Conservation (phyloP, 2,113 vertebrate genomes). For the Piliocolobus tephrosceles region DNA sequence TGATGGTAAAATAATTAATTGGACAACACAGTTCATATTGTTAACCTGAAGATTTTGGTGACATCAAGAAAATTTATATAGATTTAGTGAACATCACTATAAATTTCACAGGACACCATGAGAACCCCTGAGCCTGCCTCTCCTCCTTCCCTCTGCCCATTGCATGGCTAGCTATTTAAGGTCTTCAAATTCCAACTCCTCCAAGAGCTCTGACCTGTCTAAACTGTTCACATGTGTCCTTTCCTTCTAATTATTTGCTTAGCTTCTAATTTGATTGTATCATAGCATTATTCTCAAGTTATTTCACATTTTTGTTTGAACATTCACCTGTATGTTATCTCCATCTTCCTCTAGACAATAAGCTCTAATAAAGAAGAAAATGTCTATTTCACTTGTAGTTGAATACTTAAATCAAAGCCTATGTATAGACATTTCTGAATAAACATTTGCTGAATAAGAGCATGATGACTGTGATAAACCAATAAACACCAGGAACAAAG, state of each 20-base stretch:
- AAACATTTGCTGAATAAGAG: background rate
- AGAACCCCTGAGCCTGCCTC: accelerated
- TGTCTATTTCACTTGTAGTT: background rate
- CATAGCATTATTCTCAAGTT: background rate
- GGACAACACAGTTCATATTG: background rate
- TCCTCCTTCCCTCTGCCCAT: background rate
- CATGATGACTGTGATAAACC: background rate
- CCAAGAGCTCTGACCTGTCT: background rate
- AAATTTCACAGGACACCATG: too few relatives aligned
- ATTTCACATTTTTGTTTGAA: background rate
- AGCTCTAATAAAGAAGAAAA: background rate
- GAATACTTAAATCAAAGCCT: background rate
- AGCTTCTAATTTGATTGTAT: background rate
- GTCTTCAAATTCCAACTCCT: background rate
- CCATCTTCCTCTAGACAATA: background rate
- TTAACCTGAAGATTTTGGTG: background rate
- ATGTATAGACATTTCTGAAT: background rate
- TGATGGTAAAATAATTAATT: background rate
- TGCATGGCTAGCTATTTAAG: background rate
- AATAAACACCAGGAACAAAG: background rate
- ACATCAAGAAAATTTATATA: background rate
- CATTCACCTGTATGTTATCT: background rate
- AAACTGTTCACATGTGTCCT: too few relatives aligned
- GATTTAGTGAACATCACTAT: background rate
- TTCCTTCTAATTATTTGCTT: background rate